Conservation (phyloP, 2,797 vertebrate species). For the Acestrorhynchus altus region DNA sequence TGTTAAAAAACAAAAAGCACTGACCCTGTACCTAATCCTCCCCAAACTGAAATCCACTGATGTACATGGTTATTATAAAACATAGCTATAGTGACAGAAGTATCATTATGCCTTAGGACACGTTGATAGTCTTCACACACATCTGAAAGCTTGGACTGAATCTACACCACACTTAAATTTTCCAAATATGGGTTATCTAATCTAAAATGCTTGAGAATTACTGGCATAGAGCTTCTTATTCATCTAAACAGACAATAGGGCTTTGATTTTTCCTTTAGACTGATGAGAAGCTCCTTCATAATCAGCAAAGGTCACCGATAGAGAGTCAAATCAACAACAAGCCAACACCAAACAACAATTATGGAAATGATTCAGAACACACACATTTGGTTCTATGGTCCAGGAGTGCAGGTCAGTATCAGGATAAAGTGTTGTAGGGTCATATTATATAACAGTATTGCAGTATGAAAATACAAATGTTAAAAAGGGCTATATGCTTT, state of each 20-base stretch:
- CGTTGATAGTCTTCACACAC: neutral
- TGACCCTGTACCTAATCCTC: no score
- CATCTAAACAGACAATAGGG: constrained; percentile 41
- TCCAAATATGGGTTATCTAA: neutral
- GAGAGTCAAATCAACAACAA: constrained; percentile 18
- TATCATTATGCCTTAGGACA: neutral
- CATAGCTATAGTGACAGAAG: no score
- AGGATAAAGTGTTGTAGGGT: neutral
- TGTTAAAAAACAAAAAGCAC: no score
- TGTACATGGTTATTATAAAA: no score
- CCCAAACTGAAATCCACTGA: no score
- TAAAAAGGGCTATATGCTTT: neutral
- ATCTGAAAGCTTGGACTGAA: neutral
- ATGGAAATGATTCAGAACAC: neutral
- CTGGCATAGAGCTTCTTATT: neutral
- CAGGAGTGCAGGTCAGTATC: neutral
- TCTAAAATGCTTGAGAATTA: neutral
- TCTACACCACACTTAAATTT: neutral
- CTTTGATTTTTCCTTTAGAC: constrained; percentile 49
- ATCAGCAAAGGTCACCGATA: constrained; percentile 53
- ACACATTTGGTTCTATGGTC: neutral
- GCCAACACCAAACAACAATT: constrained; percentile 1
- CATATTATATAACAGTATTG: neutral
- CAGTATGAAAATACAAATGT: neutral
- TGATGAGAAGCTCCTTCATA: constrained; percentile 41